Evolutionary conservation across 2,113 vertebrate genomes (phyloP).

Genomic region (Pampusana beccarii): DNA sequence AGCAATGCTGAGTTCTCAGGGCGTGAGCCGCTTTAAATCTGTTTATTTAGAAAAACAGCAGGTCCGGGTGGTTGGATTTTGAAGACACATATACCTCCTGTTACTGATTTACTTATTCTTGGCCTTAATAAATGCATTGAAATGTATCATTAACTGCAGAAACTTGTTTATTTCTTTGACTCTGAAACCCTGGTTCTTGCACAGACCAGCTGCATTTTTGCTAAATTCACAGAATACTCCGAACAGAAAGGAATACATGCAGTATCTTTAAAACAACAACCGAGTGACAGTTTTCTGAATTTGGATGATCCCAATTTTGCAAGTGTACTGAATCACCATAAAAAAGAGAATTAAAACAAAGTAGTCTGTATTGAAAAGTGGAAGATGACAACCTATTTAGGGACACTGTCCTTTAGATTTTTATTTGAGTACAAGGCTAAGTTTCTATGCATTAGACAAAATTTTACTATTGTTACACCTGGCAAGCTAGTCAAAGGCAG

Average conservation of each 20-base stretch:
- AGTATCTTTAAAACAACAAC: background rate
- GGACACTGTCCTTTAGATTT: background rate
- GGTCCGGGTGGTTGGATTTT: background rate
- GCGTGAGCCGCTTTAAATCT: background rate
- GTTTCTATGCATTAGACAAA: background rate
- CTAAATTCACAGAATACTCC: background rate
- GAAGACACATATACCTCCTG: background rate
- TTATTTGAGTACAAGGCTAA: background rate
- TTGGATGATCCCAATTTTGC: background rate
- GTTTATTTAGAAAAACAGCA: background rate
- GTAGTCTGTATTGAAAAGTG: background rate
- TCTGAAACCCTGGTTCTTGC: background rate
- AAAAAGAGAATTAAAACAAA: background rate
- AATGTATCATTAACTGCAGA: background rate
- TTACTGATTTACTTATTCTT: background rate
- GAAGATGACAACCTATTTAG: background rate
- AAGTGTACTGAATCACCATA: background rate
- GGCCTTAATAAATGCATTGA: background rate
- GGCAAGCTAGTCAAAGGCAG: background rate
- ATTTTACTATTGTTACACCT: background rate
- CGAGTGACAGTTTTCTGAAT: background rate
- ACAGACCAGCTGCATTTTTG: background rate
- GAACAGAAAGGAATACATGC: background rate
- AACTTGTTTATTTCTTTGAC: constrained; percentile 14
- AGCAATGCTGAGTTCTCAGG: background rate